Evolutionary conservation across 2,113 vertebrate genomes (phyloP).

Genomic region (Thermophis baileyi): DNA sequence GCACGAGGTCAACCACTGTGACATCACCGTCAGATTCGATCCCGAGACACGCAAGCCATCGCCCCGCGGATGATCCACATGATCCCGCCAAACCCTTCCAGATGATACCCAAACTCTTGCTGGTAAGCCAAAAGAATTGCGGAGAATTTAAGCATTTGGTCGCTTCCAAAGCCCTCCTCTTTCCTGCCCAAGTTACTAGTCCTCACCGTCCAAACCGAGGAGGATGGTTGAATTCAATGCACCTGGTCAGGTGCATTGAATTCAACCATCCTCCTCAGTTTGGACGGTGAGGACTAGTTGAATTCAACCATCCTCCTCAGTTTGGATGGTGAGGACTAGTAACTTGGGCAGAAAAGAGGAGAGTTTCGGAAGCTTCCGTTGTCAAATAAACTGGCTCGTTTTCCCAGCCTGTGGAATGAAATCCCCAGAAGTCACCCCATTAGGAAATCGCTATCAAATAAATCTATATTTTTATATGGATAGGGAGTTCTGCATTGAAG

Average conservation of each 20-base stretch:
- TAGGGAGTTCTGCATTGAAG: not conserved
- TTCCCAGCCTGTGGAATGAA: not conserved
- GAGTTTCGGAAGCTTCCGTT: not conserved
- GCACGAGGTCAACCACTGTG: not conserved
- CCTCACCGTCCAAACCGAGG: too few species aligned
- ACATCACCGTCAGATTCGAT: not conserved
- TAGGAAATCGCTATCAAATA: not conserved
- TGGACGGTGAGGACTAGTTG: too few species aligned
- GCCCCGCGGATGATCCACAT: rapidly evolving
- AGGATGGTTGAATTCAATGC: too few species aligned
- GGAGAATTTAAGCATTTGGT: not conserved
- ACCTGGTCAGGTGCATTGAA: too few species aligned
- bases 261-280: too few species aligned
- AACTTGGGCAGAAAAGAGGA: too few species aligned
- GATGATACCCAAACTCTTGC: not conserved
- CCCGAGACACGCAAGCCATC: not conserved
- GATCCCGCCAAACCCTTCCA: not conserved
- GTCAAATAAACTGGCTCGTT: not conserved
- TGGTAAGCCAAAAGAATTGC: not conserved
- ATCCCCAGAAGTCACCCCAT: not conserved
- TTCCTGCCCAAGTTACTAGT: not conserved
- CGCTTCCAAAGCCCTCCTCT: not conserved
- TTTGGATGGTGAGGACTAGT: too few species aligned
- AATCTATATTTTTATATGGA: not conserved
- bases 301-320: too few species aligned